These are phyloP conservation scores for Desoria tigrina DNA, from an alignment of 2,888 invertebrate genomes.

Conservation along the genomic window DNA sequence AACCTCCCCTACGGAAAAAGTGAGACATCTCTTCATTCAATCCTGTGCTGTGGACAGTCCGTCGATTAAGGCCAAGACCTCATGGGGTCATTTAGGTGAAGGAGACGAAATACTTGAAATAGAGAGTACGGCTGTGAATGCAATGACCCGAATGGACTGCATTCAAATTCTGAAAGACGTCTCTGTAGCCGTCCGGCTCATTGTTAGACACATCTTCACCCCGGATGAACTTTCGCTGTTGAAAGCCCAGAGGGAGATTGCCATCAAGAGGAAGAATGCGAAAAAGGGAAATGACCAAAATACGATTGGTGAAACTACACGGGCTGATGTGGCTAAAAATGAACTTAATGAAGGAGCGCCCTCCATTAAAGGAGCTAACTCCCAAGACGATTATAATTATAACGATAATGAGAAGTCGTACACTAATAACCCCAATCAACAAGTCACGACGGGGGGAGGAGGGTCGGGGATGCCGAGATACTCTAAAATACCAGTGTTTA, in stretches of 20 bases:
- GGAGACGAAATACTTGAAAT: constrained; percentile 89
- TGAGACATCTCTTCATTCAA: constrained; percentile 80
- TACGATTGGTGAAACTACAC: too few species aligned
- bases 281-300: background rate
- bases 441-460: constrained; percentile 28
- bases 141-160: constrained; percentile 83
- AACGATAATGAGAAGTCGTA: too few species aligned
- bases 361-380: too few species aligned
- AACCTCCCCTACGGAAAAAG: constrained; percentile 75
- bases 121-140: constrained; percentile 74
- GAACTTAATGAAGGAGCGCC: too few species aligned
- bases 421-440: constrained; percentile 35
- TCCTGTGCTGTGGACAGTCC: constrained; percentile 86
- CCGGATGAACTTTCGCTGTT: constrained; percentile 28
- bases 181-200: constrained; percentile 75
- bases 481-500: too few species aligned
- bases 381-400: too few species aligned
- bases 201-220: constrained; percentile 64
- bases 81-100: constrained; percentile 80
- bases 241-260: constrained; percentile 25
- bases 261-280: constrained; percentile 3
- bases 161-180: constrained; percentile 82
- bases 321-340: too few species aligned
- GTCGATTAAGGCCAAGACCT: constrained; percentile 76
- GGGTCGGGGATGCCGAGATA: too few species aligned